These are phyloP conservation scores for Agelas oroides DNA, from an alignment of 37 sponge, comb jelly and placozoan genomes.

Conservation along the genomic window DNA sequence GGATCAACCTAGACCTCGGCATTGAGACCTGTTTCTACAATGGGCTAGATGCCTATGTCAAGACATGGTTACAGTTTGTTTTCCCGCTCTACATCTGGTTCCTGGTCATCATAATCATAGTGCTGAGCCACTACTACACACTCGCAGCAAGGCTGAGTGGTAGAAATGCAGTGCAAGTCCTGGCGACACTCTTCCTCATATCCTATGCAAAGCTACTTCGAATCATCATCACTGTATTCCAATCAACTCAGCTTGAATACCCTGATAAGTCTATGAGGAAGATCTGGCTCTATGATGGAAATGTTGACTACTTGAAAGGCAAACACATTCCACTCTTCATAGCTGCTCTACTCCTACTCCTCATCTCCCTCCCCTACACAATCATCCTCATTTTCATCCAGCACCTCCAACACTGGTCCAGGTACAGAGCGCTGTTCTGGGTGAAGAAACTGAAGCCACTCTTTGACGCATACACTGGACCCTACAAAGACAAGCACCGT, in stretches of 20 bases:
- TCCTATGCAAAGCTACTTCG: slow-evolving; percentile 38
- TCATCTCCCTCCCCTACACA: too few species aligned
- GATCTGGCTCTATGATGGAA: slow-evolving; percentile 28
- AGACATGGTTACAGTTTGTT: slow-evolving; percentile 32
- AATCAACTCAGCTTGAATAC: background rate
- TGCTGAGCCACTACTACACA: background rate
- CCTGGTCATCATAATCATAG: background rate
- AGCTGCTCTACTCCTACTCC: background rate
- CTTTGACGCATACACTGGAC: too few species aligned
- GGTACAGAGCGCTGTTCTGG: too few species aligned
- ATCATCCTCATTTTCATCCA: too few species aligned
- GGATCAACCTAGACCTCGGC: slow-evolving; percentile 17
- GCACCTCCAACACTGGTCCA: too few species aligned
- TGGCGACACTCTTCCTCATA: slow-evolving; percentile 33
- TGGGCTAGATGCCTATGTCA: slow-evolving; percentile 1
- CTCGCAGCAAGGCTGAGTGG: background rate
- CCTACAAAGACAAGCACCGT: too few species aligned
- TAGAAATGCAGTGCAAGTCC: slow-evolving; percentile 31
- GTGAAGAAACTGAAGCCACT: too few species aligned
- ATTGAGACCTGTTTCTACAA: slow-evolving; percentile 19
- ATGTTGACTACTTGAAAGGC: slow-evolving; percentile 13
- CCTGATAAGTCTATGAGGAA: background rate
- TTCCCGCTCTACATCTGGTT: slow-evolving; percentile 24
- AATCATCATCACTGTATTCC: background rate
- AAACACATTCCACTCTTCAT: slow-evolving; percentile 1